These are phyloP conservation scores for Nebria brevicollis DNA, from an alignment of 2,888 invertebrate genomes.

Conservation along the genomic window DNA sequence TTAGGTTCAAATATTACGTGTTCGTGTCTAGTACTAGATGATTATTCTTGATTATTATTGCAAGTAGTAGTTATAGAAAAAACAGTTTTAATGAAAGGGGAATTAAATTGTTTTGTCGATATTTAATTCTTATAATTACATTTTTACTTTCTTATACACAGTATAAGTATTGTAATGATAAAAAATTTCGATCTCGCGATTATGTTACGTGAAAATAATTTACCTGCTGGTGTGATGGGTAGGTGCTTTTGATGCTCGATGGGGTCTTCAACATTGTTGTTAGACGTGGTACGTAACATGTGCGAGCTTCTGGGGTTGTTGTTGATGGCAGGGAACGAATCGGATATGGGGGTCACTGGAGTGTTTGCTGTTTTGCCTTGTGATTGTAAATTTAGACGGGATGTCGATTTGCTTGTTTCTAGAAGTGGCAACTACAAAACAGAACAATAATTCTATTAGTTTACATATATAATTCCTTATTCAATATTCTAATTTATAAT, in stretches of 20 bases:
- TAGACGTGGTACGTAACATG: slow-evolving; percentile 40
- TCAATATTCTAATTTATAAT: neutral
- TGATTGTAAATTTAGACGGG: slow-evolving; percentile 57
- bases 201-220: neutral
- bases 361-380: slow-evolving; percentile 56
- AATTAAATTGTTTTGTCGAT: too few species aligned
- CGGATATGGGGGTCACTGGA: slow-evolving; percentile 56
- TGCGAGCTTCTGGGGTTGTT: slow-evolving; percentile 50
- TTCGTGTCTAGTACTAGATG: too few species aligned
- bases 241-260: slow-evolving; percentile 56
- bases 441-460: slow-evolving; percentile 47
- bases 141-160: too few species aligned
- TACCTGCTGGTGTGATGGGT: slow-evolving; percentile 61
- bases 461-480: neutral
- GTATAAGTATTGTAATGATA: neutral
- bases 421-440: slow-evolving; percentile 59
- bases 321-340: slow-evolving; percentile 60
- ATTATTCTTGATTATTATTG: too few species aligned
- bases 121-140: too few species aligned
- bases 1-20: too few species aligned
- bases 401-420: slow-evolving; percentile 59
- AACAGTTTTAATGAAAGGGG: too few species aligned
- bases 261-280: slow-evolving; percentile 57
- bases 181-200: neutral
- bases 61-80: too few species aligned